These are phyloP conservation scores for Ctenopoma multispine DNA, from an alignment of 2,797 vertebrate genomes.

Conservation along the genomic window DNA sequence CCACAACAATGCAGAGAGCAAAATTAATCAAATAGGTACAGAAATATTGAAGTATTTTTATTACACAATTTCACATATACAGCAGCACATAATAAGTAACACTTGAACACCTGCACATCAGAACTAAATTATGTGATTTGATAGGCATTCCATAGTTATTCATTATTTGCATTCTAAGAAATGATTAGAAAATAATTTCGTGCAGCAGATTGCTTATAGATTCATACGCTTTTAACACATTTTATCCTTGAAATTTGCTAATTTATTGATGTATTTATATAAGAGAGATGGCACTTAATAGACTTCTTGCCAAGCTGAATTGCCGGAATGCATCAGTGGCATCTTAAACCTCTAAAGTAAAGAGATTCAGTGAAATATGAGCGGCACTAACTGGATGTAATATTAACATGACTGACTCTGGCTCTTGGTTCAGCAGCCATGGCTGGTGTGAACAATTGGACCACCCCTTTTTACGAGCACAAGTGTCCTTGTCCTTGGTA, in stretches of 20 bases:
- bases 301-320: background rate
- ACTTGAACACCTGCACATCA: slow-evolving; percentile 14
- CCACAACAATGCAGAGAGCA: slow-evolving; percentile 52
- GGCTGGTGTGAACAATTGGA: slow-evolving; percentile 70
- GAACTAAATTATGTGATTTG: slow-evolving; percentile 6
- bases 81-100: slow-evolving; percentile 14
- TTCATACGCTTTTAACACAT: slow-evolving; percentile 2
- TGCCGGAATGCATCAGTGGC: background rate
- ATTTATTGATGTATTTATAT: slow-evolving; percentile 7
- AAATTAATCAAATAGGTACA: slow-evolving; percentile 49
- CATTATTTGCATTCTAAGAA: background rate
- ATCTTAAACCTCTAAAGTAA: background rate
- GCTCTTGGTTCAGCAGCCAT: slow-evolving; percentile 56
- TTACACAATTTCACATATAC: slow-evolving; percentile 14
- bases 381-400: slow-evolving; percentile 27
- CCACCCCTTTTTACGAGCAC: slow-evolving; percentile 78
- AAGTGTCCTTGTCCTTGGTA: slow-evolving; percentile 82
- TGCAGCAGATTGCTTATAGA: slow-evolving; percentile 5
- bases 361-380: background rate
- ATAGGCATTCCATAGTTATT: background rate
- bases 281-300: background rate
- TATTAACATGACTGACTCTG: slow-evolving; percentile 51
- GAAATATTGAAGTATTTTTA: slow-evolving; percentile 32
- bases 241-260: background rate
- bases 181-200: slow-evolving; percentile 8